Conservation (phyloP, 2,888 invertebrate species). For the Ormyrus pomaceus region DNA sequence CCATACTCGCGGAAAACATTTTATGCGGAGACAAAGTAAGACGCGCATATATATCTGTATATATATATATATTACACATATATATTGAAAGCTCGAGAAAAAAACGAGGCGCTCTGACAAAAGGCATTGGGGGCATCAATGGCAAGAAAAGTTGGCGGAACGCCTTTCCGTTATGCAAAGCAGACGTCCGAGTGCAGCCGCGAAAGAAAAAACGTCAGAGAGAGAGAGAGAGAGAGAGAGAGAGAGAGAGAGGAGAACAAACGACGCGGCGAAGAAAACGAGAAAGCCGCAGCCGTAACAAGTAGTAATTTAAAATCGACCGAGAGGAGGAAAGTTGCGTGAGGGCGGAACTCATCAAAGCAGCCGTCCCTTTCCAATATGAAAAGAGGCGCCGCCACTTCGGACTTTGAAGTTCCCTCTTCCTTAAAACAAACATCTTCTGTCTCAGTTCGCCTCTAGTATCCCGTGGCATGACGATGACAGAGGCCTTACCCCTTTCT, state of each 20-base stretch:
- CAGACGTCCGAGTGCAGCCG: neutral
- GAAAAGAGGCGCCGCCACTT: neutral
- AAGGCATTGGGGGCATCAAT: neutral
- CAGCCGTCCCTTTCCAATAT: constrained; percentile 2
- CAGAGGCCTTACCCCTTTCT: neutral
- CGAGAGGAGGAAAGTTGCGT: constrained; percentile 3
- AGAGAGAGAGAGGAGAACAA: too few relatives aligned
- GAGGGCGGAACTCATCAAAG: constrained; percentile 17
- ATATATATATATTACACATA: too few relatives aligned
- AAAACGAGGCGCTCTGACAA: neutral
- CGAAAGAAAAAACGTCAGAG: too few relatives aligned
- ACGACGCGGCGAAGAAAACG: neutral
- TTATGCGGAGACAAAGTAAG: neutral
- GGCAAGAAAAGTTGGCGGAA: neutral
- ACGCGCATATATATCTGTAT: neutral
- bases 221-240: too few relatives aligned
- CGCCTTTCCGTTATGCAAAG: constrained; percentile 17
- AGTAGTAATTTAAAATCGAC: constrained; percentile 34
- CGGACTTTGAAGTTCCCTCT: constrained; percentile 1
- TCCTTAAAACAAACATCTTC: constrained; percentile 29
- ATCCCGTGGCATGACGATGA: constrained; percentile 16
- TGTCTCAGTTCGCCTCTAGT: constrained; percentile 3
- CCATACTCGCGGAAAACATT: neutral
- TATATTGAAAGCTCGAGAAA: too few relatives aligned
- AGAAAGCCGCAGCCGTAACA: constrained; percentile 1